Percentiles rank a stretch among this genome's conserved stretches.
Conservation (phyloP, 1,140 invertebrate species). For the Heliconius eleuchia region DNA sequence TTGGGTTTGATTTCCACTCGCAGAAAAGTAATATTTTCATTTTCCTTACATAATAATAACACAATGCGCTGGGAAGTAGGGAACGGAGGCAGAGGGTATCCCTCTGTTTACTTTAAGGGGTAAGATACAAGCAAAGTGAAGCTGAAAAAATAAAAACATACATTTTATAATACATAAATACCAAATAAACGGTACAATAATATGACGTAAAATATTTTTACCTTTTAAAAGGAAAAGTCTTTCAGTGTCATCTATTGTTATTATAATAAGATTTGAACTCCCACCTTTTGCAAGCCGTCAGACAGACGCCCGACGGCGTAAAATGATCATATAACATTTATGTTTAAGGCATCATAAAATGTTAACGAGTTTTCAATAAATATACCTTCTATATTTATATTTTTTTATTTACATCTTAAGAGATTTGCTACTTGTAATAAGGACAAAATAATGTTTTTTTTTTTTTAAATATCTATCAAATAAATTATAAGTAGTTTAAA, state of each 20-base stretch:
- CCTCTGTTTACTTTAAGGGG: no score
- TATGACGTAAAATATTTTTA: neutral
- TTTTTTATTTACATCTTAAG: neutral
- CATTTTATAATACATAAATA: no score
- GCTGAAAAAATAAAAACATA: no score
- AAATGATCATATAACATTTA: constrained; percentile 7
- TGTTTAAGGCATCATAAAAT: neutral
- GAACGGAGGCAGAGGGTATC: no score
- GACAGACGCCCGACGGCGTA: neutral
- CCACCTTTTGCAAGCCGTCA: constrained; percentile 1
- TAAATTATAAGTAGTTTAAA: no score
- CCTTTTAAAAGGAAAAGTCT: neutral
- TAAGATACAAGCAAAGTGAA: no score
- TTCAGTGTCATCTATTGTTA: neutral
- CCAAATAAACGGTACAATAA: no score
- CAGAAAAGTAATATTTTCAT: no score
- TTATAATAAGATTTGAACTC: constrained; percentile 1
- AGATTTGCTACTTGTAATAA: neutral
- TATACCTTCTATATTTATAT: neutral
- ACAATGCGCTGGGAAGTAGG: no score
- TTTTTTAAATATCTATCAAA: neutral
- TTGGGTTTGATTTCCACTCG: no score
- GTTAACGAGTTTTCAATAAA: neutral
- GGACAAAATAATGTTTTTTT: neutral
- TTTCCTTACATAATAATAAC: no score